These are phyloP conservation scores for Melinopterus prodromus DNA, from an alignment of 2,888 invertebrate species.

Conservation along the genomic window DNA sequence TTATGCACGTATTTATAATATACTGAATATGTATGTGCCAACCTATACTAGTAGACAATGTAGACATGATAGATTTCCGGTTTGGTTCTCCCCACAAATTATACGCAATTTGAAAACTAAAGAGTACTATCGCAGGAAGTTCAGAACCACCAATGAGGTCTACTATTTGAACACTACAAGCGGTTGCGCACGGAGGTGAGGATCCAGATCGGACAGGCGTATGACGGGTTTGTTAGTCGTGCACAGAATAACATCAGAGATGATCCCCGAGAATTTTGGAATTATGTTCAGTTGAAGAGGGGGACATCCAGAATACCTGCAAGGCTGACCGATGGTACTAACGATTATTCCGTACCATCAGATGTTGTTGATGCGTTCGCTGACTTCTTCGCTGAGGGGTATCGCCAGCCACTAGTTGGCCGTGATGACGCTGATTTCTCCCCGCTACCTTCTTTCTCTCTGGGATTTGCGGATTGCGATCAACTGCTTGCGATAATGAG, in stretches of 20 bases:
- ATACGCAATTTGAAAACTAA: background rate
- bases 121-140: background rate
- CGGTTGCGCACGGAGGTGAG: background rate
- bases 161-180: background rate
- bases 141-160: background rate
- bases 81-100: background rate
- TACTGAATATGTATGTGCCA: background rate
- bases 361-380: background rate
- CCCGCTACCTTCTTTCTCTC: background rate
- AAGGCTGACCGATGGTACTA: background rate
- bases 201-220: background rate
- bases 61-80: background rate
- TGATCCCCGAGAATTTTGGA: background rate
- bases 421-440: background rate
- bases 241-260: background rate
- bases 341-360: background rate
- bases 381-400: background rate
- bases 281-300: background rate
- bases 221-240: background rate
- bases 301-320: constrained; percentile 9
- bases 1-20: background rate
- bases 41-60: no score
- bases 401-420: background rate
- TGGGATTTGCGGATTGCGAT: background rate
- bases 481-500: background rate